Percentiles rank a stretch among this genome's conserved stretches.
Conservation (phyloP, 2,797 vertebrate species). For the Limnodromus scolopaceus region DNA sequence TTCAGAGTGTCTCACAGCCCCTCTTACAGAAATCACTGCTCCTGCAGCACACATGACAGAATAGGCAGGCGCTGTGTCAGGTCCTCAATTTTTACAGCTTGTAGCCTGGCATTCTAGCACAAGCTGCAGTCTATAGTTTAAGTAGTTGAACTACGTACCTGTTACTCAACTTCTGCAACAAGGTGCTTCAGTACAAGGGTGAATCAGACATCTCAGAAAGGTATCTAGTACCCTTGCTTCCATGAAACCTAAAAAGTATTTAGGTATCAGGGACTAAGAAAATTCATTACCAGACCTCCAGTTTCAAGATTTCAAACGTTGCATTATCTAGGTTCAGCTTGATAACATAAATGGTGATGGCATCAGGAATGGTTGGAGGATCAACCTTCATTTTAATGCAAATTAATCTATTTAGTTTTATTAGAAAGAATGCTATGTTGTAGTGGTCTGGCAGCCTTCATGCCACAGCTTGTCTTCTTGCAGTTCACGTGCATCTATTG, state of each 20-base stretch:
- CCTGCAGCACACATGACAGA: not conserved
- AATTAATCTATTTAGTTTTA: not conserved
- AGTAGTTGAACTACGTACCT: not conserved
- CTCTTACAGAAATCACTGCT: not conserved
- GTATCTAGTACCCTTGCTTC: not conserved
- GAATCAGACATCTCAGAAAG: not conserved
- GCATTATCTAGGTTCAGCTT: not conserved
- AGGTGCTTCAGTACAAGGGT: not conserved
- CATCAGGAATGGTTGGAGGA: not conserved
- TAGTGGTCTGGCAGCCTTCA: not conserved
- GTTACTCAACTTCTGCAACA: not conserved
- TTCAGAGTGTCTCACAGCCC: not conserved
- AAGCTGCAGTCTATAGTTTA: not conserved
- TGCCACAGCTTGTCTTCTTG: not conserved
- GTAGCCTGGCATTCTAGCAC: not conserved
- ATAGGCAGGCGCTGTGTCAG: rapidly evolving
- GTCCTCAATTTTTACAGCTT: not conserved
- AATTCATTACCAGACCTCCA: not conserved
- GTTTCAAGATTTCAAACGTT: not conserved
- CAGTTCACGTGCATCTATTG: not conserved
- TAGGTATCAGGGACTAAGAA: not conserved
- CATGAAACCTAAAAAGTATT: not conserved
- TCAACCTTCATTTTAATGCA: not conserved
- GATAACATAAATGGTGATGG: not conserved
- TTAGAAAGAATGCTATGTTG: not conserved